phyloP scores from a whole-genome alignment of 2,113 vertebrate species.

The Rhinopithecus roxellana region DNA sequence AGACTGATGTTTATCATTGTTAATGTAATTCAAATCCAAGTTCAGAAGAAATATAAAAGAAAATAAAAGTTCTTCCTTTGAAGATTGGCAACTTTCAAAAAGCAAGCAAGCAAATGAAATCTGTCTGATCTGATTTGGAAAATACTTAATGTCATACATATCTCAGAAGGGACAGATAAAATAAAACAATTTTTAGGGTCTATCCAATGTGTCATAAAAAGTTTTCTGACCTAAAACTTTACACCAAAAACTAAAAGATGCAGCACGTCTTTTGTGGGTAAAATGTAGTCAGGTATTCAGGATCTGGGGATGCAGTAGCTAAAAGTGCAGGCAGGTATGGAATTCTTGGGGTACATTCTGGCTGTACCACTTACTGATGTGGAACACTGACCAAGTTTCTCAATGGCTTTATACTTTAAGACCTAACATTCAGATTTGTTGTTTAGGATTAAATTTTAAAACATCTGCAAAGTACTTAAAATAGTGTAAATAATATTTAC shows the following conservation, averaged over 20 bases:
- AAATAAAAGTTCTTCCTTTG: background rate
- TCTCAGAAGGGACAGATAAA: background rate
- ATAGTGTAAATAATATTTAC: background rate
- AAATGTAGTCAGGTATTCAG: background rate
- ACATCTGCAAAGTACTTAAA: background rate
- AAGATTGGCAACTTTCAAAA: background rate
- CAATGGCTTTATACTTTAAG: background rate
- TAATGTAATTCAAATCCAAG: slow-evolving; percentile 14
- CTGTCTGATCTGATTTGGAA: background rate
- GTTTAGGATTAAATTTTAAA: background rate
- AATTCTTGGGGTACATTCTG: background rate
- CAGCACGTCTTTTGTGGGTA: background rate
- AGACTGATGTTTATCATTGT: background rate
- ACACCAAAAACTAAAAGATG: background rate
- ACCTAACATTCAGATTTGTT: background rate
- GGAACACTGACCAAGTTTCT: background rate
- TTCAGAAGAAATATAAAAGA: background rate
- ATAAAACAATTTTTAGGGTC: background rate
- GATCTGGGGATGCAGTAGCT: background rate
- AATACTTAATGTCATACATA: background rate
- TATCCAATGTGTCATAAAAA: background rate
- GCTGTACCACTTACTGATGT: background rate
- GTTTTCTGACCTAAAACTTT: background rate
- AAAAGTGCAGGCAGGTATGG: background rate
- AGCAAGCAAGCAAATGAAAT: background rate